Evolutionary conservation across 1,140 invertebrate species (phyloP), one percentile per base, ranked within the genome.

Genomic region (Temnothorax curvispinosus): DNA sequence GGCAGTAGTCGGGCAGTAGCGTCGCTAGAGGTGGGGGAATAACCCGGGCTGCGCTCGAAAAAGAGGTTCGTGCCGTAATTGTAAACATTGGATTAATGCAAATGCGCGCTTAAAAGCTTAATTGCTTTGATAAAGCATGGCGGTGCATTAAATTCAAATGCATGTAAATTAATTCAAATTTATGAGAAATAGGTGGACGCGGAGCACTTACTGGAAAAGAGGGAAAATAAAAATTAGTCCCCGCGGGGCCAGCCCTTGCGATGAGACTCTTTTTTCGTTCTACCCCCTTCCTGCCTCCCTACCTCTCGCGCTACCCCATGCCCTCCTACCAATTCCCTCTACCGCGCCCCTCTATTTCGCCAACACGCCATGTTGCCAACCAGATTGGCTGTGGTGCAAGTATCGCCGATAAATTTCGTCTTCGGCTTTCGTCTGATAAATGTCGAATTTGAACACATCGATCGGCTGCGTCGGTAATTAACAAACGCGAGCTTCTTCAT

Each of bases 1-100:
- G 52, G 58, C 54, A 21, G 67, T 38, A 50, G 18, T 54, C 47
- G 38, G 27, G 27, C 27, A 27, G 27, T 27, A 18, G 47, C 3
- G 18, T 18, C 11, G 50, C 41, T 13, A 18, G 54, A 44, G 41
- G n/a, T 2, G 21, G 7, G 27, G 41, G 32, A 84, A 75, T 75
- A 60, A 84, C 54, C n/a, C 54, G 80, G 52, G 47, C 65, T 64
- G 21, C n/a, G 60, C 75, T 82, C 76, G 76, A 74, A 87, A 88
- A 85, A 88, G 85, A 85, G 87, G 82, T 74, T 88, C 88, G 82
- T 84, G 87, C 88, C 72, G 93, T 95, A 95, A 95, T 95, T 95
- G 94, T 95, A 95, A 95, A 95, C 95, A 95, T 95, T 95, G 95
- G 94, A 95, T 95, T 95, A 95, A 95, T 95, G 95, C 95, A 95